Base-by-base conservation (phyloP, 2,888 invertebrate genomes). In the Chrysodeixis includens region DNA sequence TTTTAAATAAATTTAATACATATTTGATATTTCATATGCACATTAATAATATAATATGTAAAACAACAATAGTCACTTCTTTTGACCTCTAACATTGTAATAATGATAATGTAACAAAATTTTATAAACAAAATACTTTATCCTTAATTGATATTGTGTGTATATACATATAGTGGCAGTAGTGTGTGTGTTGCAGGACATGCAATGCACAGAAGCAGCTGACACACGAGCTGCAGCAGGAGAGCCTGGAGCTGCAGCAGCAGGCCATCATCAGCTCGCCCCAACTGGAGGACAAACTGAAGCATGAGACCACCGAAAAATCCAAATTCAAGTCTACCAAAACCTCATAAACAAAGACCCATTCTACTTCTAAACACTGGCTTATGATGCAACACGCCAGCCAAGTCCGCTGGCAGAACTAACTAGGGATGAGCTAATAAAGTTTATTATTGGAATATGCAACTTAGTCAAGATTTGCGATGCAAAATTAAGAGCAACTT, bases 181-280 rank as follows among this genome's bases (percentile, higher is more conserved):
- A 76, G 22, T 66, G 65, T 64, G 40, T 66, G 61, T 66, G 35
- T 77, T 79, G 69, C 88, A 93, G 95, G 84, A 86, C 90, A 56
- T 94, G 93, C 77, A 92, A 92, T 70, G 79, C 83, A 56, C 94
- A 95, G 85, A 91, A 92, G 82, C 91, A 92, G 77, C 75, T 91
- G 82, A 95, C 90, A 8, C 92, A 95, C 62, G 87, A 89, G 30
- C 88, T 95, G 74, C 95, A 95, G 76, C 90, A 91, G 78, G 95
- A 95, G 86, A 94, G 95, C 76, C 86, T 95, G 83, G 91, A 93
- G 79, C 77, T 95, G 74, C 95, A 95, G 80, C 91, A 95, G 81
- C 88, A 88, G 78, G 95, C 95, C 68, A 95, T 95, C 46, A 75
- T 92, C 68, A 86, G 69, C 66, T 84, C 93, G 16, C 93, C 95